phyloP scores from a whole-genome alignment of 2,113 vertebrate genomes.

The Geococcyx californianus region DNA sequence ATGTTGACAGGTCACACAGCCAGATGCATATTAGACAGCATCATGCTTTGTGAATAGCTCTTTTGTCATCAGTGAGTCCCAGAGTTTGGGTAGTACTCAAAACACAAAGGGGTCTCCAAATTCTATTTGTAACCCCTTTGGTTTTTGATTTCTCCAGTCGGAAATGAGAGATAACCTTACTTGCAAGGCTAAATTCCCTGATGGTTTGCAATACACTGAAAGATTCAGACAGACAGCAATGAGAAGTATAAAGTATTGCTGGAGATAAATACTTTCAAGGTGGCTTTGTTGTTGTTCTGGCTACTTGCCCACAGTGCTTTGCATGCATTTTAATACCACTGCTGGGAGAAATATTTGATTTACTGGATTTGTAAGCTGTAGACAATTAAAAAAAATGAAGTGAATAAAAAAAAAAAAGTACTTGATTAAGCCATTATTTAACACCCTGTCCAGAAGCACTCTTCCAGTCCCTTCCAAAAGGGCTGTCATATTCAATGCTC shows the following conservation, averaged over 20 bases:
- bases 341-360: background rate
- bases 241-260: background rate
- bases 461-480: background rate
- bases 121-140: background rate
- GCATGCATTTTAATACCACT: background rate
- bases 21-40: background rate
- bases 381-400: background rate
- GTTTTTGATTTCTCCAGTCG: background rate
- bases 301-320: background rate
- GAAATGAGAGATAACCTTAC: background rate
- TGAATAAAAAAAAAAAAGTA: background rate
- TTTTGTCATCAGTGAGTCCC: background rate
- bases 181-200: background rate
- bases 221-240: background rate
- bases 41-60: background rate
- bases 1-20: accelerated
- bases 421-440: background rate
- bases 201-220: background rate
- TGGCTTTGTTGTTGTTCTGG: conserved; percentile 29
- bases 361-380: background rate
- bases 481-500: background rate
- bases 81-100: background rate
- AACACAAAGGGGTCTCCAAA: background rate
- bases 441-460: background rate
- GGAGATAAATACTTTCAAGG: background rate